Evolutionary conservation across 2,888 invertebrate species (phyloP).

Genomic region (Acheta domesticus): DNA sequence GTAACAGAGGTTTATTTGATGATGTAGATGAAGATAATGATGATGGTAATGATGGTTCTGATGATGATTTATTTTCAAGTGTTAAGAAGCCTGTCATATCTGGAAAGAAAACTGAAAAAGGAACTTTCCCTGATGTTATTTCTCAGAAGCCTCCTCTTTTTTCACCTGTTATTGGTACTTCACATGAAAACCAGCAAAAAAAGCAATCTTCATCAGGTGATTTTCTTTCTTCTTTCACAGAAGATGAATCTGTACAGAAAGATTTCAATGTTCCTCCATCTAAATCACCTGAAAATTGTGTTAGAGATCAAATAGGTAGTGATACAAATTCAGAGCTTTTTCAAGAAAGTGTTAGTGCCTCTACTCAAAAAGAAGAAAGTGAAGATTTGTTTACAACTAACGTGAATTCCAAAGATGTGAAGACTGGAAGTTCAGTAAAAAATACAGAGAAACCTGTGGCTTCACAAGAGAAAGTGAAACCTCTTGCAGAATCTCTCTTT

Average conservation of each 20-base stretch:
- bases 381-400: not conserved
- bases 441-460: slow-evolving; percentile 36
- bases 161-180: slow-evolving; percentile 26
- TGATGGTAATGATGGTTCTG: slow-evolving; percentile 26
- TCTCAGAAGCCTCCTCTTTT: no score
- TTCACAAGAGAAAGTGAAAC: slow-evolving; percentile 39
- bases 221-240: slow-evolving; percentile 23
- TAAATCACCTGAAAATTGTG: slow-evolving; percentile 22
- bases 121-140: not conserved
- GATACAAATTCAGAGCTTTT: not conserved
- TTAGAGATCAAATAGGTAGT: not conserved
- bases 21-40: slow-evolving; percentile 18
- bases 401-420: slow-evolving; percentile 28
- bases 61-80: slow-evolving; percentile 12
- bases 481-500: slow-evolving; percentile 38
- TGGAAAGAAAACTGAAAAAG: slow-evolving; percentile 22
- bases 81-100: slow-evolving; percentile 22
- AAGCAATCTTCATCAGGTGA: no score
- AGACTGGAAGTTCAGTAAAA: not conserved
- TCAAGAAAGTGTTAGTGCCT: not conserved
- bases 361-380: not conserved
- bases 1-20: slow-evolving; percentile 19
- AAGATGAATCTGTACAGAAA: slow-evolving; percentile 30
- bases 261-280: slow-evolving; percentile 30
- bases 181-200: slow-evolving; percentile 24